Percentiles rank a stretch among this genome's conserved stretches.
Evolutionary conservation across 53 echinoderm and acorn worm species (phyloP).

Genomic region (Zoroaster sp.): DNA sequence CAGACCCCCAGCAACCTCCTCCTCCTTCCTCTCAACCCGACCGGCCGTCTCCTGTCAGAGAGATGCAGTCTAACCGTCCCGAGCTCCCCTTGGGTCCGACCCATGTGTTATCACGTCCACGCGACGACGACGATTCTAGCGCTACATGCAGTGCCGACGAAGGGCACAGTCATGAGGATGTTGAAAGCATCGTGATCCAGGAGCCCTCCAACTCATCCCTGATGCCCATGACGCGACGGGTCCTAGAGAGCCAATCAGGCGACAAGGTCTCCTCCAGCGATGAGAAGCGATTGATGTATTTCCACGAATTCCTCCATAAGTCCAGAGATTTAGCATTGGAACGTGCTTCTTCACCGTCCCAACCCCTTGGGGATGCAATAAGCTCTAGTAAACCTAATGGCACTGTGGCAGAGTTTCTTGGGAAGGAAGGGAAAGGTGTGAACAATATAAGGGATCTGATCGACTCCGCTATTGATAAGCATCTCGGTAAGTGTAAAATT

Average conservation of each 20-base stretch:
- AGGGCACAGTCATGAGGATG: constrained; percentile 68
- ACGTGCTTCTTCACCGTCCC: not conserved
- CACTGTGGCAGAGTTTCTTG: constrained; percentile 36
- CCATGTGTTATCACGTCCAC: not conserved
- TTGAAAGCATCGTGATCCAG: constrained; percentile 35
- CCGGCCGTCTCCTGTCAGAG: not conserved
- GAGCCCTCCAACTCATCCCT: constrained; percentile 12
- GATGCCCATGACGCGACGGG: constrained; percentile 4
- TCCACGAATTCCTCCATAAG: not conserved
- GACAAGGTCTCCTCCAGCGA: constrained; percentile 87
- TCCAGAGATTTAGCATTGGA: not conserved
- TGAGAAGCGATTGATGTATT: constrained; percentile 70
- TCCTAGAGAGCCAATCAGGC: constrained; percentile 11
- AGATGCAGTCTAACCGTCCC: not conserved
- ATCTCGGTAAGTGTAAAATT: constrained; percentile 73
- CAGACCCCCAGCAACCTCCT: constrained; percentile 26
- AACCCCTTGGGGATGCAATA: not conserved
- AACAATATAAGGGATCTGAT: constrained; percentile 94
- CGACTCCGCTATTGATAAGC: constrained; percentile 94
- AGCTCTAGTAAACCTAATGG: constrained; percentile 14
- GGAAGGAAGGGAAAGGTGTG: constrained; percentile 42
- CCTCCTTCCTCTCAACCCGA: constrained; percentile 7
- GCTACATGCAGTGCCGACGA: constrained; percentile 98
- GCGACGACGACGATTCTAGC: constrained; percentile 89
- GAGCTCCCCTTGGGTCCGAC: constrained; percentile 2